Base-by-base conservation (phyloP, 2,888 invertebrate genomes). In the Meliscaeva auricollis region DNA sequence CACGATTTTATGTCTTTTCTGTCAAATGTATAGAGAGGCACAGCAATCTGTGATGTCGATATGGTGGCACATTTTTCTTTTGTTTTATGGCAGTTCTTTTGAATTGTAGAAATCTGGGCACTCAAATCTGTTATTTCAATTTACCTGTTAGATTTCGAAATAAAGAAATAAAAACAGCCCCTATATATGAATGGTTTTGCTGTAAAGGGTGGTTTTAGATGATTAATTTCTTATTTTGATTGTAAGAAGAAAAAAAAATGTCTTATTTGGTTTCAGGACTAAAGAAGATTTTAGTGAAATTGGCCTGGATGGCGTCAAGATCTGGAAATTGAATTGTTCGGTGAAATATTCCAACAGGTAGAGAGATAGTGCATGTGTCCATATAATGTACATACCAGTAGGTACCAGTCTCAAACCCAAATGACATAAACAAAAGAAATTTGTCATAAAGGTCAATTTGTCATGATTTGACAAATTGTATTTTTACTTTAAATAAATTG, bases 61-160 rank as follows among this genome's bases (percentile, higher is more conserved):
- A 26, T 56, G 56, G 56, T 60, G 60, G 60, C 22, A 72, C 58
- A 70, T 32, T 68, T 69, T 70, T 66, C 64, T 56, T 32, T 38
- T 66, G 32, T 66, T 69, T 85, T 85, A 85, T 64, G 73, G 56
- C 52, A 69, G 56, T 85, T 85, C 85, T 77, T 44, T 54, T 22
- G 85, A 85, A 85, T 73, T 76, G 62, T 9, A 15, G 60, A 68
- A 72, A 70, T 75, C 50, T 38, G 30, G 46, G 41, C 58, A 13
- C 64, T 46, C 46, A 30, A 68, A 62, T 76, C 81, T 64, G 76
- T 62, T 73, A 77, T 81, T 85, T 73, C 69, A 68, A 77, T 85
- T 85, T 85, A 85, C 85, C 85, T 85, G 85, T 76, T 70, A 9
- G 66, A 54, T 68, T 60, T 77, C 4, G n/a, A 32, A 66, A 41